phyloP scores from a whole-genome alignment of 2,113 vertebrate species.

The Diadophis punctatus region DNA sequence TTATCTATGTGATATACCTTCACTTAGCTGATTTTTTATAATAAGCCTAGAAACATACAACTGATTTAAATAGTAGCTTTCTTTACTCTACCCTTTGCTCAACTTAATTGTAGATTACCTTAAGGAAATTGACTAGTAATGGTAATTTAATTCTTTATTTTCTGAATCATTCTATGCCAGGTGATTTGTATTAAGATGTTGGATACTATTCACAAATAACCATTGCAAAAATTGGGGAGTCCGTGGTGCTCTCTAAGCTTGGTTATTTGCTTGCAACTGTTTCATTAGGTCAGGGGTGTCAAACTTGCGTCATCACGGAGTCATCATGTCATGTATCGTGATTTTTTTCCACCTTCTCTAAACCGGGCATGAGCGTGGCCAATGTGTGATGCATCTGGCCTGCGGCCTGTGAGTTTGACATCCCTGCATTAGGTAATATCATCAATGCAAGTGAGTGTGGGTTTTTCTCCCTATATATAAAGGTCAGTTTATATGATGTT shows the following conservation, averaged over 20 bases:
- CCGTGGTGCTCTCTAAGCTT: background rate
- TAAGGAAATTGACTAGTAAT: background rate
- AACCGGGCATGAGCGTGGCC: background rate
- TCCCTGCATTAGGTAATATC: background rate
- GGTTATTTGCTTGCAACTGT: background rate
- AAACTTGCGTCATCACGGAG: too few species aligned
- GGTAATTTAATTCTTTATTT: background rate
- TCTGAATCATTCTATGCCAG: background rate
- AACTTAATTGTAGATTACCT: background rate
- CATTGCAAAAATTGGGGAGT: background rate
- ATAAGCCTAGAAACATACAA: background rate
- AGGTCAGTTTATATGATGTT: background rate
- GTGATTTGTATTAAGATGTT: background rate
- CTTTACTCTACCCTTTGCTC: background rate
- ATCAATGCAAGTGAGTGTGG: background rate
- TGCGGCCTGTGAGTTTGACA: background rate
- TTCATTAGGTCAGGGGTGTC: background rate
- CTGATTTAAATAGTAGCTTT: background rate
- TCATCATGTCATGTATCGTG: too few species aligned
- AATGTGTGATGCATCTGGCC: background rate
- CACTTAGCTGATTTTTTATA: background rate
- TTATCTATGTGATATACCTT: background rate
- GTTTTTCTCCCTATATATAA: background rate
- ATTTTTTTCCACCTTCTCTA: too few species aligned
- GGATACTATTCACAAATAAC: background rate